Conservation (phyloP, 2,113 vertebrate genomes). For the Actenoides hombroni region DNA sequence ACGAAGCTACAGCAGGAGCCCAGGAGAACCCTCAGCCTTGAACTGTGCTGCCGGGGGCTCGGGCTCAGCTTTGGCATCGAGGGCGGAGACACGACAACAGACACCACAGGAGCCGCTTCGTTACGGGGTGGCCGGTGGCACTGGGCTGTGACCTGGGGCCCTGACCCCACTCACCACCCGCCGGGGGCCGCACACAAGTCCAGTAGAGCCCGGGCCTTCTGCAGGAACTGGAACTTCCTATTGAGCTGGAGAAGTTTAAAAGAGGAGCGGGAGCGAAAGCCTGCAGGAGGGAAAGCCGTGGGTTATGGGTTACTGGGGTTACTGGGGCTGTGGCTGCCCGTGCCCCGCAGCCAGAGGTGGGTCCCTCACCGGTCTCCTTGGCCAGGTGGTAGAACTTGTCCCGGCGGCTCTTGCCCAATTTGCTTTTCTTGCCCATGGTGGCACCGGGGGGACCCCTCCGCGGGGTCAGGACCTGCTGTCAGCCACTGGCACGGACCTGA, state of each 20-base stretch:
- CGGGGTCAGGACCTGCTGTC: neutral
- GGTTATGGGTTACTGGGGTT: fast-evolving
- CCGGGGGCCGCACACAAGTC: constrained; percentile 95
- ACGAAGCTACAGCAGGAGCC: neutral
- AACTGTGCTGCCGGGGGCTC: fast-evolving
- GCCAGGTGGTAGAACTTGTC: constrained; percentile 98
- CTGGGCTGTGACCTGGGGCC: fast-evolving
- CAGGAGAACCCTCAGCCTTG: neutral
- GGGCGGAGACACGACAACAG: fast-evolving
- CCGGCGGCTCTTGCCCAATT: constrained; percentile 89
- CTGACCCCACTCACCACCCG: constrained; percentile 83
- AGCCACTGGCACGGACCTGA: neutral
- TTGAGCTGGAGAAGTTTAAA: constrained; percentile 98
- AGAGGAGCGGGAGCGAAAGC: constrained; percentile 94
- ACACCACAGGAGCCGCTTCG: fast-evolving
- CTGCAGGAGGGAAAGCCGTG: constrained; percentile 36
- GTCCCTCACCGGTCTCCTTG: constrained; percentile 89
- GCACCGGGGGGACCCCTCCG: fast-evolving
- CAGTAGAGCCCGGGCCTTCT: constrained; percentile 88
- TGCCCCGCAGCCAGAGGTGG: fast-evolving
- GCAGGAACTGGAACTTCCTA: constrained; percentile 93
- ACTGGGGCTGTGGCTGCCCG: fast-evolving
- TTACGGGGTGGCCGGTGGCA: fast-evolving
- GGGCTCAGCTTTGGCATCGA: fast-evolving
- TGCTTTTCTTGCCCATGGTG: constrained; percentile 93